Percentiles rank a stretch among this genome's conserved stretches.
These are phyloP conservation scores for Eupithecia dodoneata DNA, from an alignment of 2,888 invertebrate species.

Conservation along the genomic window DNA sequence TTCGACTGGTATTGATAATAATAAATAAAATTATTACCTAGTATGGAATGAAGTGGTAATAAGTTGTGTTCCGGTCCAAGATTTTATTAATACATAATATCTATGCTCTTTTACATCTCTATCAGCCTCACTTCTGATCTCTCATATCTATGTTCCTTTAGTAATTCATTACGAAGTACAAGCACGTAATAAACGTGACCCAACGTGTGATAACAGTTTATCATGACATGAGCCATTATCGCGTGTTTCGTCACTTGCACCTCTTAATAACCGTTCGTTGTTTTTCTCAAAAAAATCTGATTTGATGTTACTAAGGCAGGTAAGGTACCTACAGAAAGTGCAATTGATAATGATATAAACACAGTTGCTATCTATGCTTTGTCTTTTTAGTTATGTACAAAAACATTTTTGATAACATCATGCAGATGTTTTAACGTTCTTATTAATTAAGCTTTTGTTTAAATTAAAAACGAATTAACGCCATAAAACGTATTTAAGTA, in stretches of 20 bases:
- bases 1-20: too few species aligned
- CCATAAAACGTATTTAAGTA: too few species aligned
- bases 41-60: too few species aligned
- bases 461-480: too few species aligned
- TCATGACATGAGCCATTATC: not conserved
- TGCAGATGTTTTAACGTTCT: too few species aligned
- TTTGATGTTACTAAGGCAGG: not conserved
- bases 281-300: not conserved
- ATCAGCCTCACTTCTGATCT: not conserved
- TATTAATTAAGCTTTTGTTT: too few species aligned
- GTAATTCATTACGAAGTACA: not conserved
- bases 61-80: not conserved
- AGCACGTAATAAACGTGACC: slow-evolving; percentile 7
- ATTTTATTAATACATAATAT: not conserved
- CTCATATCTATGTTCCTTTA: not conserved
- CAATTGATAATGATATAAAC: not conserved
- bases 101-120: not conserved
- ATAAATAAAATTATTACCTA: too few species aligned
- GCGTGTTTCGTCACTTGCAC: not conserved
- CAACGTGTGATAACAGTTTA: slow-evolving; percentile 6
- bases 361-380: not conserved
- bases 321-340: not conserved
- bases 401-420: too few species aligned
- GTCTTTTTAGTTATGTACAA: not conserved
- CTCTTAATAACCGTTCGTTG: not conserved